These are phyloP conservation scores for Oriolus oriolus DNA, from an alignment of 2,113 vertebrate species.

Conservation along the genomic window DNA sequence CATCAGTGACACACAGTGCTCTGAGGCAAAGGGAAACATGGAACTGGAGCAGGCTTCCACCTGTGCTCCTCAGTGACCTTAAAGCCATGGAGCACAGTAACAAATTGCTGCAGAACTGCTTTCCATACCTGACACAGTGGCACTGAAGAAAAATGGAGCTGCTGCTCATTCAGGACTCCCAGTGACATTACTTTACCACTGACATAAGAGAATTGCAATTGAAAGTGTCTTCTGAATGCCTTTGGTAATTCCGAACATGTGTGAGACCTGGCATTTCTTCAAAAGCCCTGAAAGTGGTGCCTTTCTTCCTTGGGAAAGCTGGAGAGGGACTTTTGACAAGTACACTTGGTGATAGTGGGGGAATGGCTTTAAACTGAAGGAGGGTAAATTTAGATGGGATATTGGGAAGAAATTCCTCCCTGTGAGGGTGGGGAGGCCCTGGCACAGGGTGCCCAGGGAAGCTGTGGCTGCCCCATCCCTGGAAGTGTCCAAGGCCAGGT, in stretches of 20 bases:
- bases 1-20: not conserved
- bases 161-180: not conserved
- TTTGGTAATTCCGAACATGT: conserved; percentile 59
- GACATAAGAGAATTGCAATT: conserved; percentile 50
- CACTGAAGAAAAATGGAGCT: not conserved
- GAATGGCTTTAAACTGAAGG: not conserved
- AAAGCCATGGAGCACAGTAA: not conserved
- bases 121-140: not conserved
- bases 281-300: conserved; percentile 30
- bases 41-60: not conserved
- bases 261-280: conserved; percentile 54
- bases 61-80: not conserved
- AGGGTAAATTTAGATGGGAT: not conserved
- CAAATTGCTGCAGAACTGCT: not conserved
- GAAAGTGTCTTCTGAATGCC: conserved; percentile 28
- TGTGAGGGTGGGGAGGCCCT: not conserved
- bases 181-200: conserved; percentile 22
- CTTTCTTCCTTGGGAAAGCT: not conserved
- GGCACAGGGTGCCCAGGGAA: not conserved
- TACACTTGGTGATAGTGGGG: not conserved
- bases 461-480: not conserved
- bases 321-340: not conserved
- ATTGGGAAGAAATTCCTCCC: not conserved
- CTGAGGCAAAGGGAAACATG: not conserved
- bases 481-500: not conserved